These are phyloP conservation scores for Agapetus fuscipes DNA, from an alignment of 2,888 invertebrate genomes.

Conservation along the genomic window DNA sequence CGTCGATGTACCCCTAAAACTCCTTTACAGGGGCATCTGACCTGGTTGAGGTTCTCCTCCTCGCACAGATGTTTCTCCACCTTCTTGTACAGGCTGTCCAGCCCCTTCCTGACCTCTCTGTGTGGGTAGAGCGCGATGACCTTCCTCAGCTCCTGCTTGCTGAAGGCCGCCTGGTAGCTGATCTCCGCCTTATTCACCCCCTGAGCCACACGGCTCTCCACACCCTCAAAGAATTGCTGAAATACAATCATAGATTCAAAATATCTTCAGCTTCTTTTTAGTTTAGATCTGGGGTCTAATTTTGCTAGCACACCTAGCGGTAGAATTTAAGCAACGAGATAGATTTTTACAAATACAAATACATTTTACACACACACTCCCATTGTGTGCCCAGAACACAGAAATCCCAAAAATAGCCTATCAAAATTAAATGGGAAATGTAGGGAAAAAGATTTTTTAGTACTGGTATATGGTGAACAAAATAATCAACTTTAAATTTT, in stretches of 20 bases:
- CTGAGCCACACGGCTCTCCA: slow-evolving; percentile 83
- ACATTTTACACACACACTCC: too few species aligned
- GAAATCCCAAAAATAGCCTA: too few species aligned
- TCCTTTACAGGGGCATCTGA: too few species aligned
- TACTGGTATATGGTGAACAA: too few species aligned
- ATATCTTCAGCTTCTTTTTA: slow-evolving; percentile 4
- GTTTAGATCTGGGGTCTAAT: slow-evolving; percentile 4
- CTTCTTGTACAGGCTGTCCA: slow-evolving; percentile 88
- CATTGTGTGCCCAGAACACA: too few species aligned
- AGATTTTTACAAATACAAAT: too few species aligned
- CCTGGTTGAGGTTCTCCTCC: slow-evolving; percentile 83
- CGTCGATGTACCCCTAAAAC: too few species aligned
- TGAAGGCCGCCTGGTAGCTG: slow-evolving; percentile 94
- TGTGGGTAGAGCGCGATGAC: slow-evolving; percentile 92
- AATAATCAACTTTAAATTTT: too few species aligned
- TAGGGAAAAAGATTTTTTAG: too few species aligned
- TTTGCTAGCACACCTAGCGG: too few species aligned
- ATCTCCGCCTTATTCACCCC: slow-evolving; percentile 97
- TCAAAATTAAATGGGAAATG: too few species aligned
- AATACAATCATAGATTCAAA: slow-evolving; percentile 25
- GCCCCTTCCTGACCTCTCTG: slow-evolving; percentile 83
- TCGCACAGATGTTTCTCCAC: slow-evolving; percentile 97
- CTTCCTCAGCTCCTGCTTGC: slow-evolving; percentile 91
- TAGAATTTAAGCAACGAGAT: slow-evolving; percentile 1
- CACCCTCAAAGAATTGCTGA: slow-evolving; percentile 93